Evolutionary conservation across 2,113 vertebrate species (phyloP).

Genomic region (Hippolais icterina): DNA sequence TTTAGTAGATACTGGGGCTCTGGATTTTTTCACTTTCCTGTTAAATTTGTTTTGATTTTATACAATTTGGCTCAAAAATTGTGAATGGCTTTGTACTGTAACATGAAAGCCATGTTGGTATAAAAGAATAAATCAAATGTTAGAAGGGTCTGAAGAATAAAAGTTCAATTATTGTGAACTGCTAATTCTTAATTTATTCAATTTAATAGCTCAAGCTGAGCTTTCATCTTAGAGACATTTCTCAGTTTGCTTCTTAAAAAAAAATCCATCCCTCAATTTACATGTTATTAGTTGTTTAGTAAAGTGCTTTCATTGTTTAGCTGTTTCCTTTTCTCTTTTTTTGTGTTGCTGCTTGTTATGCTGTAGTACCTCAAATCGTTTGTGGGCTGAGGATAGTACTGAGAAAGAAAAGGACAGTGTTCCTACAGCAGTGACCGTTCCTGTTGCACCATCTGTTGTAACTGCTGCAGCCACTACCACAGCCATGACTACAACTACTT

Average conservation of each 20-base stretch:
- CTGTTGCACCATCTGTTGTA: constrained; percentile 92
- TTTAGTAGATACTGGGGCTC: constrained; percentile 75
- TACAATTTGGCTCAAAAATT: constrained; percentile 48
- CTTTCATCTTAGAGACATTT: constrained; percentile 50
- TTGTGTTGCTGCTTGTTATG: constrained; percentile 80
- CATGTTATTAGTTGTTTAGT: constrained; percentile 73
- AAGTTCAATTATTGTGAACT: constrained; percentile 31
- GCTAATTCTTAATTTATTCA: constrained; percentile 33
- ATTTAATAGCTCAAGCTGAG: constrained; percentile 49
- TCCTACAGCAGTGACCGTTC: constrained; percentile 91
- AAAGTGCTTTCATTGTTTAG: constrained; percentile 82
- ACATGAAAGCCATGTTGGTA: constrained; percentile 39
- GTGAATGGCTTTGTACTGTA: constrained; percentile 28
- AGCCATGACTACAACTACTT: constrained; percentile 85
- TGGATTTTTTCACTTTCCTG: constrained; percentile 76
- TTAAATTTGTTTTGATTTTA: constrained; percentile 25
- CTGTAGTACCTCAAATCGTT: constrained; percentile 85
- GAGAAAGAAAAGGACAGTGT: constrained; percentile 92
- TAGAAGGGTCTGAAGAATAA: not conserved
- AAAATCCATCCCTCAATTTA: constrained; percentile 78
- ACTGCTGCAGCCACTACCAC: constrained; percentile 91
- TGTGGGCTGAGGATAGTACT: constrained; percentile 95
- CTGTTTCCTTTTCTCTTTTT: constrained; percentile 83
- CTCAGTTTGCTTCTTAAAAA: constrained; percentile 53
- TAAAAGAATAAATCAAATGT: not conserved